Percentiles rank a stretch among this genome's conserved stretches.
phyloP scores from a whole-genome alignment of 2,888 invertebrate species.

The Lithophane semibrunnea region DNA sequence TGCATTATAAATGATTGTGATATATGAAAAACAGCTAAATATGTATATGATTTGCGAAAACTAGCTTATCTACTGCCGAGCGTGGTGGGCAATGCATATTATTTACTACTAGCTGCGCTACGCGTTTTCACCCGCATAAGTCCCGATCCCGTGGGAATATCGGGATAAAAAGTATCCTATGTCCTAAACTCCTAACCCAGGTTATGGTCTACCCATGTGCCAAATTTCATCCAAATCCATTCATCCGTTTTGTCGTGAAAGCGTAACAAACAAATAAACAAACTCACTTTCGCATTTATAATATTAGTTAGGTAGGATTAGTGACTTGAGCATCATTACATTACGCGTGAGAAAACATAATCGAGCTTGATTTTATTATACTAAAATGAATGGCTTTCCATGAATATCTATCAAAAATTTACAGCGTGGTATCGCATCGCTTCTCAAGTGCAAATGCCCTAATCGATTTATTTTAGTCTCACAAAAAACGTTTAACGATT shows the following conservation, averaged over 20 bases:
- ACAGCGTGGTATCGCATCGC: conserved; percentile 27
- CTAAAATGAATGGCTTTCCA: neutral
- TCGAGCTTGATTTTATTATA: neutral
- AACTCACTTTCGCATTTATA: neutral
- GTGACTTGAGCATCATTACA: neutral
- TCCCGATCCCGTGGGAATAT: no score
- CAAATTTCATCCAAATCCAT: no score
- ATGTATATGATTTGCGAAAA: conserved; percentile 15
- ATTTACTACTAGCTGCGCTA: no score
- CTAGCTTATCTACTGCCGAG: conserved; percentile 9
- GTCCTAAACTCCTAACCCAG: no score
- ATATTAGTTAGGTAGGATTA: conserved; percentile 32
- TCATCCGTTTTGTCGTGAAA: no score
- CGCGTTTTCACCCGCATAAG: no score
- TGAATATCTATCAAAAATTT: conserved; percentile 18
- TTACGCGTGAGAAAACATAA: neutral
- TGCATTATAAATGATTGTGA: neutral
- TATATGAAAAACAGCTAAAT: no score
- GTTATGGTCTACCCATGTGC: no score
- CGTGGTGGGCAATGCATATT: neutral
- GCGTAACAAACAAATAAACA: no score
- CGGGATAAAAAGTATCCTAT: no score
- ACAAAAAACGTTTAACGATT: conserved; percentile 31
- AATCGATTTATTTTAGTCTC: conserved; percentile 11
- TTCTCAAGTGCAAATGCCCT: conserved; percentile 2